A percentile compares a stretch with the other conserved stretches of the same genome.
phyloP scores from a whole-genome alignment of 2,113 vertebrate species.

The Physeter macrocephalus region DNA sequence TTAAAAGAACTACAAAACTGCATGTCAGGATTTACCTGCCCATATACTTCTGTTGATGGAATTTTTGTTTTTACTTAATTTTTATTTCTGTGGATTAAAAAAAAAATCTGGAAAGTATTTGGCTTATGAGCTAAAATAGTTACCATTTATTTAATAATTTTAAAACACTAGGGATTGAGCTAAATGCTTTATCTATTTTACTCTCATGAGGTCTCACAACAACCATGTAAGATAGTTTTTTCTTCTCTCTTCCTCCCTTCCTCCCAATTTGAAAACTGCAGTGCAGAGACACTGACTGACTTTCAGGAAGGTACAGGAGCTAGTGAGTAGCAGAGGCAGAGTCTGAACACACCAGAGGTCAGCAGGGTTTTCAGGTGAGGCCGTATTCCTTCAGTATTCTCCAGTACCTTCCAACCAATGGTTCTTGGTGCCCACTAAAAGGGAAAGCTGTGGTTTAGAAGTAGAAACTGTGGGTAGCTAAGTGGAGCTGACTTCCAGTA shows the following conservation, averaged over 20 bases:
- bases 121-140: neutral
- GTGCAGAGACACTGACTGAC: neutral
- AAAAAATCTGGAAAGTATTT: neutral
- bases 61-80: neutral
- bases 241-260: neutral
- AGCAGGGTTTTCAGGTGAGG: neutral
- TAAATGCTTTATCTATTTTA: neutral
- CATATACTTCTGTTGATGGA: neutral
- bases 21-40: neutral
- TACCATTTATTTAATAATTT: neutral
- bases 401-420: neutral
- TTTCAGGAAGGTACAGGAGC: neutral
- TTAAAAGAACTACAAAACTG: slow-evolving; percentile 2
- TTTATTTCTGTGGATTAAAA: neutral
- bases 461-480: neutral
- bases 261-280: neutral
- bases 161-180: neutral
- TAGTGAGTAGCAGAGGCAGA: neutral
- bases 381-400: neutral
- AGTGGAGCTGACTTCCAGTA: neutral
- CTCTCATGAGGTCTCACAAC: neutral
- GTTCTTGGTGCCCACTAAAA: neutral
- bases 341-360: neutral
- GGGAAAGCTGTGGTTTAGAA: neutral
- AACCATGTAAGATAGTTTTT: neutral